These are phyloP conservation scores for Lithobates sylvaticus DNA, from an alignment of 2,797 vertebrate species.

Conservation along the genomic window DNA sequence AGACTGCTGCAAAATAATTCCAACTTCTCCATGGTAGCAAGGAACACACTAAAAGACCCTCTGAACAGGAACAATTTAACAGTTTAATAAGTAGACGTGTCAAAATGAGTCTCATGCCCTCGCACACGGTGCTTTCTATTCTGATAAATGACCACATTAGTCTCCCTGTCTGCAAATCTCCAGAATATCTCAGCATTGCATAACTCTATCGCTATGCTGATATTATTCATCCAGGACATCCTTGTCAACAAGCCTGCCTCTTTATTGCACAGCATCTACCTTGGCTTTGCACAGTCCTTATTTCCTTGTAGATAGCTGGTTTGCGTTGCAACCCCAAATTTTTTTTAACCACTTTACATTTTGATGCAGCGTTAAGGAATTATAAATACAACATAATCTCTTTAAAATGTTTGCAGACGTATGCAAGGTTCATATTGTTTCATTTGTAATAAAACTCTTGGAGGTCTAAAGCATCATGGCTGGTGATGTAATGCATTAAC, in stretches of 20 bases:
- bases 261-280: not conserved
- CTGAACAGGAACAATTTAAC: constrained; percentile 2
- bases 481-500: not conserved
- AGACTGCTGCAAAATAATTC: not conserved
- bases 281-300: not conserved
- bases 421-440: not conserved
- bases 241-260: constrained; percentile 16
- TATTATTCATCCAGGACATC: constrained; percentile 34
- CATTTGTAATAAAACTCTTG: not conserved
- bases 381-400: no score
- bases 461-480: not conserved
- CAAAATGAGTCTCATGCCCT: constrained; percentile 7
- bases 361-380: no score
- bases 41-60: not conserved
- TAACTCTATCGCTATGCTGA: constrained; percentile 23
- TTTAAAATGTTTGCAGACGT: not conserved
- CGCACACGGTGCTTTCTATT: constrained; percentile 2
- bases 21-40: not conserved
- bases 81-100: constrained; percentile 22
- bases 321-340: not conserved
- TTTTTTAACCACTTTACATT: no score
- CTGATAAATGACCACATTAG: constrained; percentile 42
- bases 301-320: not conserved
- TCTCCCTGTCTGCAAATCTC: constrained; percentile 22
- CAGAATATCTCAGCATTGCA: constrained; percentile 30